Evolutionary conservation across 1,140 invertebrate species (phyloP), one percentile per base, ranked within the genome.

Genomic region (Rhagoletis pomonella): DNA sequence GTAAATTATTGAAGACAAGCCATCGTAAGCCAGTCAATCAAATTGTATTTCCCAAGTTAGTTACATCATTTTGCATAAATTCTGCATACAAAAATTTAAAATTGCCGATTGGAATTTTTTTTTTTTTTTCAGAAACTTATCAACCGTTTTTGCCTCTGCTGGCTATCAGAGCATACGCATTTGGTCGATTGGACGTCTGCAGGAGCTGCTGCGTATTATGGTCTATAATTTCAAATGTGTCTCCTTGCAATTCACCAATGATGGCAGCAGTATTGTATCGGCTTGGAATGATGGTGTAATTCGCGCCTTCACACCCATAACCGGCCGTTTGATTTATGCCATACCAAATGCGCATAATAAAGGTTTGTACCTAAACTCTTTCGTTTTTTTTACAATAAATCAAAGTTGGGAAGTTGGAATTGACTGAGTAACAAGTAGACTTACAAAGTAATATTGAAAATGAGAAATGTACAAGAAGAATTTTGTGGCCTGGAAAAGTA

Each of bases 261-360:
- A 98, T 93, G 97, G 97, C 64, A 96, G 95, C 90, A 95, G 95
- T 85, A 96, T 98, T 88, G 93, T 98, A 44, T 95, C 96, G 12
- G 96, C 94, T 1, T 98, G 97, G 97, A 97, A 97, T 93, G 97
- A 98, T 94, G 97, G 97, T 60, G 95, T 96, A 89, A 97, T 98
- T 87, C 94, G 97, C 88, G 95, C 96, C 4, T 98, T 98, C 91
- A 97, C 96, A 1, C 97, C 97, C 1, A 95, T 97, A 88, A 96
- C 96, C 3, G 97, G 97, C 0, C 94, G 95, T 58, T 93, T 97
- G 1, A 95, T 98, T 86, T 98, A 96, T 93, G 95, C 95, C 55
- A 97, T 98, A 89, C 93, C 95, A 69, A 96, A 98, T 93, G 97
- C 97, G 7, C 98, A 99, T 91, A 96, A 96, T 89, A 97, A 97